A percentile compares a stretch with the other conserved stretches of the same genome.
phyloP scores from a whole-genome alignment of 2,797 vertebrate genomes.

The Takifugu ocellatus region DNA sequence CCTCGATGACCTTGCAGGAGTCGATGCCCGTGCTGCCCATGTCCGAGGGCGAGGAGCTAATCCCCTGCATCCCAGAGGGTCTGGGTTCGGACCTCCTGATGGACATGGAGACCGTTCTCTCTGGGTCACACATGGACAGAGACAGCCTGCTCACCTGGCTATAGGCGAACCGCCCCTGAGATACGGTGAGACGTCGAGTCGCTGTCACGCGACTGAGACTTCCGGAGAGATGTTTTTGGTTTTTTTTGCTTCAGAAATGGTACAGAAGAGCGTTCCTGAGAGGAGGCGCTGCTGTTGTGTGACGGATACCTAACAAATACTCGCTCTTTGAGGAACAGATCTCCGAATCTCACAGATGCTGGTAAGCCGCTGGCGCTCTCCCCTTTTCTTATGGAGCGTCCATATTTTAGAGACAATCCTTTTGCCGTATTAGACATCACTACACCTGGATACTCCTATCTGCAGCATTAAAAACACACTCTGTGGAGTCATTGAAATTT shows the following conservation, averaged over 20 bases:
- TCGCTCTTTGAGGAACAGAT: slow-evolving; percentile 30
- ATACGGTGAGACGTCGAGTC: slow-evolving; percentile 28
- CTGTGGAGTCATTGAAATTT: slow-evolving; percentile 8
- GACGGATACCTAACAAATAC: slow-evolving; percentile 48
- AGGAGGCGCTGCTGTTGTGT: slow-evolving; percentile 35
- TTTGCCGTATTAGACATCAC: slow-evolving; percentile 12
- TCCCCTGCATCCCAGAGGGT: slow-evolving; percentile 93
- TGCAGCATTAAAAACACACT: no score
- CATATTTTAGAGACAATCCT: slow-evolving; percentile 17
- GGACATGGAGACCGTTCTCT: slow-evolving; percentile 95
- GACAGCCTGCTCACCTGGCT: slow-evolving; percentile 97
- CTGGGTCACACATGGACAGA: slow-evolving; percentile 93
- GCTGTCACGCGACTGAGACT: slow-evolving; percentile 38
- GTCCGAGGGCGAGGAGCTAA: slow-evolving; percentile 91
- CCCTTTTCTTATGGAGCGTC: slow-evolving; percentile 27
- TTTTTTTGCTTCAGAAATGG: slow-evolving; percentile 39
- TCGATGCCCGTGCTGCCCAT: slow-evolving; percentile 76
- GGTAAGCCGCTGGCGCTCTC: slow-evolving; percentile 53
- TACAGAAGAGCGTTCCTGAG: slow-evolving; percentile 47
- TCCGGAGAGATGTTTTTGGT: slow-evolving; percentile 27
- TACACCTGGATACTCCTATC: not conserved
- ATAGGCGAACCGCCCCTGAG: slow-evolving; percentile 69
- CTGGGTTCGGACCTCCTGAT: slow-evolving; percentile 94
- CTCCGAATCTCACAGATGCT: slow-evolving; percentile 26
- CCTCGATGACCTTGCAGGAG: slow-evolving; percentile 85